These are phyloP conservation scores for Pheucticus melanocephalus DNA, from an alignment of 2,113 vertebrate species.

Conservation along the genomic window DNA sequence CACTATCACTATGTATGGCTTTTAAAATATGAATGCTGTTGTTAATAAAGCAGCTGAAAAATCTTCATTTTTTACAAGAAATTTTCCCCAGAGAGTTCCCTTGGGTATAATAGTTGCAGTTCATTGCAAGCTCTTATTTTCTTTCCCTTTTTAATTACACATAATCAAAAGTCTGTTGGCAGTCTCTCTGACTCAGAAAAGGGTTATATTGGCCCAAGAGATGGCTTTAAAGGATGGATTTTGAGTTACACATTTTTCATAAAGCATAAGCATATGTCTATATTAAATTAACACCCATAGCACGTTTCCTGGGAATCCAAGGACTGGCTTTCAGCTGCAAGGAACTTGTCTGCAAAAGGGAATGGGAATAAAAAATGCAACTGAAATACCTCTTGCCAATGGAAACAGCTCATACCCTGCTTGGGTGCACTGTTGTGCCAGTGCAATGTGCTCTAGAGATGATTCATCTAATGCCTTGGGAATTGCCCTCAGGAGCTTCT, in stretches of 20 bases:
- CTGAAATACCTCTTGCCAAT: background rate
- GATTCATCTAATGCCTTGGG: background rate
- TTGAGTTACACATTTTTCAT: background rate
- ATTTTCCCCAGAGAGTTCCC: background rate
- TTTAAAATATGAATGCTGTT: background rate
- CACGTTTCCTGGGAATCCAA: background rate
- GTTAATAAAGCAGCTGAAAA: background rate
- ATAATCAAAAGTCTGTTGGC: background rate
- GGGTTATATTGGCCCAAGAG: background rate
- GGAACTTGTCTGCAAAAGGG: background rate
- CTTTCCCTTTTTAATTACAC: background rate
- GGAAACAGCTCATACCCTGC: background rate
- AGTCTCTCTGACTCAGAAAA: background rate
- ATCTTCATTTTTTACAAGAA: background rate
- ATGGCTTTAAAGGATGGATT: background rate
- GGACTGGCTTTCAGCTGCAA: background rate
- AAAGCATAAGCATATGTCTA: background rate
- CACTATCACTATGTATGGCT: background rate
- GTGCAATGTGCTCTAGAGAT: background rate
- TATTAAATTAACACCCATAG: background rate
- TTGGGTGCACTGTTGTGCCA: background rate
- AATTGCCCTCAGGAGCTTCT: background rate
- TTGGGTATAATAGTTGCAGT: background rate
- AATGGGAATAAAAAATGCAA: background rate
- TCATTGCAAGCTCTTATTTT: background rate